phyloP scores from a whole-genome alignment of 2,888 invertebrate species.

The Parnassius apollo region DNA sequence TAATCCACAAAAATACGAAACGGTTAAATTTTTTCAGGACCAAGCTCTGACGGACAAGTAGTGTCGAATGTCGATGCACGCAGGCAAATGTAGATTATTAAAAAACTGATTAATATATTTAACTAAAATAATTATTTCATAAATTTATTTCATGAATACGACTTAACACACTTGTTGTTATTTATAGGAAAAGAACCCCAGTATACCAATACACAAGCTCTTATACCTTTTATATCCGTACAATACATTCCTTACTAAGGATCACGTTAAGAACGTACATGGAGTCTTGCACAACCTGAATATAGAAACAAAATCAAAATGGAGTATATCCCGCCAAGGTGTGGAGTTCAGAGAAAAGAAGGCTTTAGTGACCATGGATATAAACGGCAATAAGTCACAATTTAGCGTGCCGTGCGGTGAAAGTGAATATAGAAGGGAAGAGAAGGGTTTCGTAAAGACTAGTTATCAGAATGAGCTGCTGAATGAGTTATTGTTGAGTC shows the following conservation, averaged over 20 bases:
- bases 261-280: slow-evolving; percentile 87
- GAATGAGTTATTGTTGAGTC: slow-evolving; percentile 88
- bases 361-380: slow-evolving; percentile 64
- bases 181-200: slow-evolving; percentile 86
- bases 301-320: slow-evolving; percentile 53
- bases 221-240: slow-evolving; percentile 92
- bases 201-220: slow-evolving; percentile 84
- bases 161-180: slow-evolving; percentile 17
- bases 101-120: too few relatives aligned
- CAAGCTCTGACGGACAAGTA: too few relatives aligned
- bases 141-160: neutral
- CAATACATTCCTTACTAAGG: slow-evolving; percentile 87
- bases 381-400: slow-evolving; percentile 61
- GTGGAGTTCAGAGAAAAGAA: slow-evolving; percentile 54
- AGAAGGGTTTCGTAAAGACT: slow-evolving; percentile 82
- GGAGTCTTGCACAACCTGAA: slow-evolving; percentile 85
- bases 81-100: neutral
- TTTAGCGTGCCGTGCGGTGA: slow-evolving; percentile 66
- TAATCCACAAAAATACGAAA: too few relatives aligned
- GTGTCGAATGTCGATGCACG: neutral
- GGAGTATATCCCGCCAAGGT: slow-evolving; percentile 44
- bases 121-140: too few relatives aligned
- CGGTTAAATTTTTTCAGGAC: too few relatives aligned
- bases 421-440: slow-evolving; percentile 39
- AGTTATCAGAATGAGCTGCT: slow-evolving; percentile 89